These are phyloP conservation scores for Lates calcarifer DNA, from an alignment of 2,113 vertebrate species.

Conservation along the genomic window DNA sequence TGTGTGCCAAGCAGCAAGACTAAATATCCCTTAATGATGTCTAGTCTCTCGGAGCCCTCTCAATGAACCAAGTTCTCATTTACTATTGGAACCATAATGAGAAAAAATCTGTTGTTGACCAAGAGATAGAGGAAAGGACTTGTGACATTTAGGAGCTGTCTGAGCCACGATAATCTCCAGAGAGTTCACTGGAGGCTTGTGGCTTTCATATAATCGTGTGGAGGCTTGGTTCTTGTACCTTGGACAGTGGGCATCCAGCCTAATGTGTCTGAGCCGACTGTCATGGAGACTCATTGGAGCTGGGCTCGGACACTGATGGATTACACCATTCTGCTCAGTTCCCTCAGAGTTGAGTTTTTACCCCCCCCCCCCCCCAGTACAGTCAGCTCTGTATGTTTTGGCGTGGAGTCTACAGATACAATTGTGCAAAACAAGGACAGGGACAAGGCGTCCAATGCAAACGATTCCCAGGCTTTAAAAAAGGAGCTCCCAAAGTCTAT, in stretches of 20 bases:
- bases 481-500: conserved; percentile 50
- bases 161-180: conserved; percentile 35
- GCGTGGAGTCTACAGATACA: conserved; percentile 47
- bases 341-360: conserved; percentile 6
- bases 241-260: conserved; percentile 10
- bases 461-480: conserved; percentile 64
- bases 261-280: conserved; percentile 44
- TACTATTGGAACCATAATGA: conserved; percentile 33
- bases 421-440: conserved; percentile 62
- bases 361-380: not conserved
- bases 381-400: conserved; percentile 61
- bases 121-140: conserved; percentile 30
- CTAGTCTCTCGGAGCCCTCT: conserved; percentile 54
- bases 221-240: not conserved
- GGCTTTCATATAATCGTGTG: conserved; percentile 11
- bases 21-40: conserved; percentile 63
- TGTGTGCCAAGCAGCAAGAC: conserved; percentile 63
- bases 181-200: conserved; percentile 3
- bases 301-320: conserved; percentile 54
- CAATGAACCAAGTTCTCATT: conserved; percentile 48
- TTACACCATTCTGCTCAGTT: conserved; percentile 48
- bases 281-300: conserved; percentile 20
- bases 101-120: conserved; percentile 12
- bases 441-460: conserved; percentile 52
- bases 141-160: conserved; percentile 41